Evolutionary conservation across 1,140 invertebrate species (phyloP), one percentile per base, ranked within the genome.

Genomic region (Pogonomyrmex californicus): DNA sequence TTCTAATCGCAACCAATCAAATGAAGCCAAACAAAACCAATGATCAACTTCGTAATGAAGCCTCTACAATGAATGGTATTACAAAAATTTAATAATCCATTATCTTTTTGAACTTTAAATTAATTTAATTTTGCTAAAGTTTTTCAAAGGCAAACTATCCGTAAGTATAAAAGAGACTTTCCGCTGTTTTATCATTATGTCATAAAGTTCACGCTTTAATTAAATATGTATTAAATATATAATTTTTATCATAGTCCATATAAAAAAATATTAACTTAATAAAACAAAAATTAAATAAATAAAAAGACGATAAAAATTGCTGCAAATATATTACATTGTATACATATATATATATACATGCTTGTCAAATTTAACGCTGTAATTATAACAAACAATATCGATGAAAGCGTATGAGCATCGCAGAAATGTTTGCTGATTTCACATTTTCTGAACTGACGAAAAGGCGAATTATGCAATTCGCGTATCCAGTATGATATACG

Each of bases 401-500:
- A 30, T 4, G 7, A 10, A 44, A 33, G 12, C 41, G 51, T 71
- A 36, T 17, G n/a, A 49, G 30, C 10, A 4, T 79, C 30, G 73
- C 6, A 36, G 12, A 41, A 66, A 47, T 36, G 63, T 14, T 78
- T 78, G 58, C 82, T 85, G 70, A 85, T 36, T 51, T 36, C 30
- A 56, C 58, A 70, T 89, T 89, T 85, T 54, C 79, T 56, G 60
- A 63, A 10, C 73, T 87, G 78, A 87, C 83, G 78, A n/a, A n/a
- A n/a, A n/a, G n/a, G n/a, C n/a, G n/a, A 90, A 90, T 90, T 85
- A 90, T 90, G 68, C 79, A 85, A 81, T 89, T 89, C 85, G 54
- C 87, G 17, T 47, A 36, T 60, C 47, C 44, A 49, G 12, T n/a
- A 47, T 78, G 73, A 78, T 85, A 65, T 77, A 78, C 47, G 73